Base-by-base conservation (phyloP, 2,888 invertebrate species). In the Kryphioiulus occultus region DNA sequence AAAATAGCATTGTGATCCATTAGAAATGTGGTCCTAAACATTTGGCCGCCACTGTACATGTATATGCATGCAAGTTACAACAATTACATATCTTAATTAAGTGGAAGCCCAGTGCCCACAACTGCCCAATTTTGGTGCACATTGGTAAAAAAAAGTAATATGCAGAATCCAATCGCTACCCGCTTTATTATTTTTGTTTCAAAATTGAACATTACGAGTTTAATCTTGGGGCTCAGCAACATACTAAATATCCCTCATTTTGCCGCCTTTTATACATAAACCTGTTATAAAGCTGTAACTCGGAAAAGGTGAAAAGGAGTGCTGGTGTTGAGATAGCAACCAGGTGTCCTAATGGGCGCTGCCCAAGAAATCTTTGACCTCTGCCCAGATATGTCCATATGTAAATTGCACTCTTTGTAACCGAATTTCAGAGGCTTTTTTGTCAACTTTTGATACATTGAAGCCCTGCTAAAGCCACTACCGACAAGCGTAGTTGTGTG, bases 341-440 rank as follows among this genome's bases (percentile, higher is more conserved):
- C 15, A 1, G 15, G 47, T n/a, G n/a, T n/a, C n/a, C n/a, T n/a
- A n/a, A 47, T 47, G 10, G 47, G 47, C 47, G 10, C 4, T 47
- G 7, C 2, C 47, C 17, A 5, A 17, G 5, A 53, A 68, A 68
- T 68, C 68, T 68, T 68, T 26, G 68, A 22, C 26, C 26, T n/a
- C 68, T 68, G 68, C 26, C 68, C 26, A 26, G 68, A 68, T 68
- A 26, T 68, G 68, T 68, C 68, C 26, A 68, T 68, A 68, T 68
- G 68, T 68, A 68, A 68, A 68, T 68, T 68, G 68, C 68, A 68
- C 68, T 68, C 68, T 68, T 68, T 68, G 68, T 68, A 68, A 22
- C 68, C 12, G 26, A 68, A 26, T 68, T 68, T 68, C 68, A n/a
- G 68, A 68, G 68, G 68, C 68, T 68, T 68, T 68, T 68, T 68